Evolutionary conservation across 2,113 vertebrate species (phyloP).

Genomic region (Pan troglodytes): DNA sequence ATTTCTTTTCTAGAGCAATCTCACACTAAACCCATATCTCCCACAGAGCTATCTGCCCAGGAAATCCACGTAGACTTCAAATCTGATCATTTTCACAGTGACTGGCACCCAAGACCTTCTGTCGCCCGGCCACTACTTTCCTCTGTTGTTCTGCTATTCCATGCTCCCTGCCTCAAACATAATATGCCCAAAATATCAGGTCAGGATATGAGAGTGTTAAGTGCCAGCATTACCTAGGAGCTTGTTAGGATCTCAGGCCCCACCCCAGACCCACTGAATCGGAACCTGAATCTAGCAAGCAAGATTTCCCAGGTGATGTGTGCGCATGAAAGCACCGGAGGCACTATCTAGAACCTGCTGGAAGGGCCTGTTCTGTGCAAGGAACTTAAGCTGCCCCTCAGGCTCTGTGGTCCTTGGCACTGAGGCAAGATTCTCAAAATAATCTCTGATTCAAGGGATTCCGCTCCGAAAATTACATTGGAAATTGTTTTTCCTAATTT

Average conservation of each 20-base stretch:
- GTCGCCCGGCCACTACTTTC: not conserved
- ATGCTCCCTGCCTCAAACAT: not conserved
- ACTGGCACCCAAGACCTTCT: not conserved
- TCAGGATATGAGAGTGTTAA: not conserved
- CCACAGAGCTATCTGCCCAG: not conserved
- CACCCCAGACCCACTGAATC: not conserved
- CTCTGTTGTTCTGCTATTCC: not conserved
- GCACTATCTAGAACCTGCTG: not conserved
- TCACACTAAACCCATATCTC: not conserved
- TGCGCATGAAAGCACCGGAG: not conserved
- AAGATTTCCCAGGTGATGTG: not conserved
- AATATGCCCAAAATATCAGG: not conserved
- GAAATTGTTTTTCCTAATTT: not conserved
- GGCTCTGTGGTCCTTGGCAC: not conserved
- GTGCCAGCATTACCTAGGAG: not conserved
- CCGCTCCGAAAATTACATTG: not conserved
- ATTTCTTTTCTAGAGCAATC: not conserved
- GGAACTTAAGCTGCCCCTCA: not conserved
- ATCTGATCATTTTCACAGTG: not conserved
- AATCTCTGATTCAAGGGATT: not conserved
- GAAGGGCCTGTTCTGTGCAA: not conserved
- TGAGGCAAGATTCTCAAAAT: not conserved
- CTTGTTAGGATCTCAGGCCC: not conserved
- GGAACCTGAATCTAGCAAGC: not conserved
- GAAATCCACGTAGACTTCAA: not conserved